These are phyloP conservation scores for Thamnophis sirtalis DNA, from an alignment of 2,113 vertebrate species.

Conservation along the genomic window DNA sequence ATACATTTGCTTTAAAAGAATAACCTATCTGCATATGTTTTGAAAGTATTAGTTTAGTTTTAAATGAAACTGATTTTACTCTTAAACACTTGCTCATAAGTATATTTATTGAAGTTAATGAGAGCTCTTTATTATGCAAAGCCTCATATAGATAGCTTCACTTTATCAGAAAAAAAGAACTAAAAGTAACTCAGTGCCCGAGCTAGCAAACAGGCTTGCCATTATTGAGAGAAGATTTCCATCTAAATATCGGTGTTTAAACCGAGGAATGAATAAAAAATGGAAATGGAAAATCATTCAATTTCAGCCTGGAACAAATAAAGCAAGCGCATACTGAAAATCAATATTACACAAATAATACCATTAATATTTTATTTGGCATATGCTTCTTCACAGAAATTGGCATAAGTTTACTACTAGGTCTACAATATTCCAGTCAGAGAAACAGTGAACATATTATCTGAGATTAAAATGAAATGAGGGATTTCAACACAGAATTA, in stretches of 20 bases:
- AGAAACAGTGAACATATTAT: neutral
- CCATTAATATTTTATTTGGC: neutral
- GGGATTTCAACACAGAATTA: neutral
- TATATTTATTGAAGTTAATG: conserved; percentile 14
- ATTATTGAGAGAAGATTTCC: neutral
- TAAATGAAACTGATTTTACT: neutral
- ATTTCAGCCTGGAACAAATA: neutral
- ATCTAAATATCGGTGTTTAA: conserved; percentile 4
- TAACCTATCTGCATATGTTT: conserved; percentile 18
- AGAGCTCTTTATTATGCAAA: conserved; percentile 1
- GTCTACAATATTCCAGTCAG: neutral
- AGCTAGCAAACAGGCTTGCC: neutral
- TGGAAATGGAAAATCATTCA: neutral
- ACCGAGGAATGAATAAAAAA: conserved; percentile 5
- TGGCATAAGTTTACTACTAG: neutral
- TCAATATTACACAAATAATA: neutral
- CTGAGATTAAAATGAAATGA: neutral
- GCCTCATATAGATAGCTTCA: neutral
- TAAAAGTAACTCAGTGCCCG: neutral
- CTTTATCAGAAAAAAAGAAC: neutral
- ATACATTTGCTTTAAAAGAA: neutral
- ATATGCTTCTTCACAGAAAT: neutral
- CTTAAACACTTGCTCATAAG: neutral
- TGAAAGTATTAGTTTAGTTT: conserved; percentile 1
- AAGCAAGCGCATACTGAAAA: neutral